These are phyloP conservation scores for Pecten maximus DNA, from an alignment of 2,888 invertebrate genomes.

Conservation along the genomic window DNA sequence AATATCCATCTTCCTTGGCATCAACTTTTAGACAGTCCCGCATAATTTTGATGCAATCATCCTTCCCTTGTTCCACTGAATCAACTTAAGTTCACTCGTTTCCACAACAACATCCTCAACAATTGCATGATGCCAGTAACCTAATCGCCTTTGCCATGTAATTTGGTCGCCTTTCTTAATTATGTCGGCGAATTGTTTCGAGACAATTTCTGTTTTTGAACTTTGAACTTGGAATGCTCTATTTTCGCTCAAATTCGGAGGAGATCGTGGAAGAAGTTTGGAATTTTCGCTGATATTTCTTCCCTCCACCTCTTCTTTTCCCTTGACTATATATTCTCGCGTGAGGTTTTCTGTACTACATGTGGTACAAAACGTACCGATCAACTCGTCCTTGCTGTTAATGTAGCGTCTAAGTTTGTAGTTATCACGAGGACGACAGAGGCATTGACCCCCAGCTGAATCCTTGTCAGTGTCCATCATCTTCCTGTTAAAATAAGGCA, in stretches of 20 bases:
- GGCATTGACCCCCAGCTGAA: neutral
- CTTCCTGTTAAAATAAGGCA: no score
- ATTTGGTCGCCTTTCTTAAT: slow-evolving; percentile 45
- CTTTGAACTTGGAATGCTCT: slow-evolving; percentile 36
- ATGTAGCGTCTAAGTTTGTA: neutral
- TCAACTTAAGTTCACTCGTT: slow-evolving; percentile 39
- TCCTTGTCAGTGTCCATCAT: neutral
- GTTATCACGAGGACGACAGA: neutral
- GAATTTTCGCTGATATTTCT: neutral
- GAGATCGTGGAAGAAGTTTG: neutral
- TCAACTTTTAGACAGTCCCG: neutral
- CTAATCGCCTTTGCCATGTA: slow-evolving; percentile 42
- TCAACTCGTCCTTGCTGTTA: neutral
- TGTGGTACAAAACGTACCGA: neutral
- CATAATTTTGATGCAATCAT: slow-evolving; percentile 6
- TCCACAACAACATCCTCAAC: slow-evolving; percentile 34
- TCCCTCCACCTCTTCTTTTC: neutral
- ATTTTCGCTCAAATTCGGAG: neutral
- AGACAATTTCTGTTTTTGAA: slow-evolving; percentile 39
- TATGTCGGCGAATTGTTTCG: neutral
- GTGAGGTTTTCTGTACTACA: neutral
- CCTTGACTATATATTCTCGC: neutral
- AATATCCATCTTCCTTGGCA: slow-evolving; percentile 21
- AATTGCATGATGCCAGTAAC: slow-evolving; percentile 52
- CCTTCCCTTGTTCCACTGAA: slow-evolving; percentile 39